Evolutionary conservation across 2,797 vertebrate genomes (phyloP).

Genomic region (Lagodon rhomboides): DNA sequence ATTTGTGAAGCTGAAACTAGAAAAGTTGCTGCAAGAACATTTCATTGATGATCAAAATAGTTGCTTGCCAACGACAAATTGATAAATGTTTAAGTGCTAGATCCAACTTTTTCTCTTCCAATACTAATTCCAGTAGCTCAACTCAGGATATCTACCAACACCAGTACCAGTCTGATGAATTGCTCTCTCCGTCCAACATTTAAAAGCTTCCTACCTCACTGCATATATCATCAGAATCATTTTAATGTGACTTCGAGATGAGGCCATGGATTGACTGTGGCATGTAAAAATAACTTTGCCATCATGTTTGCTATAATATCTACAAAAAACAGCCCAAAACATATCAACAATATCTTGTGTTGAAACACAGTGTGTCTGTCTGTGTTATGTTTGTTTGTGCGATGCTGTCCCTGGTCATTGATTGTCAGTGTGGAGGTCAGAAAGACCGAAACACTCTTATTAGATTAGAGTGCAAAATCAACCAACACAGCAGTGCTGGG

Average conservation of each 20-base stretch:
- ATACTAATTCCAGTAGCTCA: not conserved
- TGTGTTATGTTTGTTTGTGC: not conserved
- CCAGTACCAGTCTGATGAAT: too few species aligned
- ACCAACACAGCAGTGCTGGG: constrained; percentile 10
- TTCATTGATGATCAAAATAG: too few species aligned
- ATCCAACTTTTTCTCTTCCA: too few species aligned
- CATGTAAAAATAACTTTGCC: not conserved
- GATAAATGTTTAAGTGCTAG: too few species aligned
- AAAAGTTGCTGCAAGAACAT: too few species aligned
- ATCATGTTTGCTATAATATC: not conserved
- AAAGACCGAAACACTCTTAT: constrained; percentile 48
- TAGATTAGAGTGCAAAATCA: constrained; percentile 43
- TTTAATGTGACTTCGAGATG: too few species aligned
- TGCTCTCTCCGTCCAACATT: too few species aligned
- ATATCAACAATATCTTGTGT: fast-evolving
- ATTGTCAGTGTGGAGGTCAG: constrained; percentile 21
- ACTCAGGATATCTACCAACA: not conserved
- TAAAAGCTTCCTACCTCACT: too few species aligned
- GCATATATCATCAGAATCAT: too few species aligned
- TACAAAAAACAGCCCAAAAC: not conserved
- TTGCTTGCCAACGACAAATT: too few species aligned
- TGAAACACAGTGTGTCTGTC: not conserved
- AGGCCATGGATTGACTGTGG: too few species aligned
- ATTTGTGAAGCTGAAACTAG: too few species aligned
- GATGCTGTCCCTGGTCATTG: not conserved